Base-by-base conservation (phyloP, 2,113 vertebrate genomes). In the Xenopus laevis region DNA sequence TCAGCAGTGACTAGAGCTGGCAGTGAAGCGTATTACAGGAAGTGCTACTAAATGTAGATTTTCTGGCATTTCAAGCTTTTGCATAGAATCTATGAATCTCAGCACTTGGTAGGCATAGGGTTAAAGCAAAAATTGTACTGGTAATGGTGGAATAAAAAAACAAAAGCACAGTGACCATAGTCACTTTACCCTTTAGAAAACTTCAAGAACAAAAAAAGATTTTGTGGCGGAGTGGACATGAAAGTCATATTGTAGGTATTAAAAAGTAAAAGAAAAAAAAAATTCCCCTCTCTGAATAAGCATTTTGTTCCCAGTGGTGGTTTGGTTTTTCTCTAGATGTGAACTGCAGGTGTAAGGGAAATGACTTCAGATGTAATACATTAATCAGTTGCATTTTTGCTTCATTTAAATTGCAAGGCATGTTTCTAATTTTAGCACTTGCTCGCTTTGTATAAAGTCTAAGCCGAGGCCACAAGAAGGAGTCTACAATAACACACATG, bases 321-420 rank as follows among this genome's bases (percentile, higher is more conserved):
- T 83, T 77, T 82, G 83, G 74, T 81, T 78, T 87, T 88, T 83
- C 79, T 72, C 65, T 79, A 44, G 72, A 79, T 81, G 65, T 63
- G 45, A 81, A 69, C 72, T 80, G 78, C 81, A 84, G 83, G 77
- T 87, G 78, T 80, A 80, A 84, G 82, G 74, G 83, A 87, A 88
- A 84, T 87, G 44, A 82, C 84, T 84, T 85, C 81, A 88, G 66
- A 82, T 82, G 74, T 83, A 81, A 83, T 80, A 77, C 76, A 82
- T 82, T 76, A 82, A 82, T 87, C 76, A 80, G 2, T 81, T 81
- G 81, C 65, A 47, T 71, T 79, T 79, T 71, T 78, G 33, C 80
- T 11, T 21, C 68, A 45, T 72, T 71, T 80, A 69, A 79, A 80
- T 81, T 68, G 30, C 79, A 68, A 66, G 6, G 27, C 68, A 55